Percentiles rank a stretch among this genome's conserved stretches.
These are phyloP conservation scores for Hemaris fuciformis DNA, from an alignment of 2,888 invertebrate species.

Conservation along the genomic window DNA sequence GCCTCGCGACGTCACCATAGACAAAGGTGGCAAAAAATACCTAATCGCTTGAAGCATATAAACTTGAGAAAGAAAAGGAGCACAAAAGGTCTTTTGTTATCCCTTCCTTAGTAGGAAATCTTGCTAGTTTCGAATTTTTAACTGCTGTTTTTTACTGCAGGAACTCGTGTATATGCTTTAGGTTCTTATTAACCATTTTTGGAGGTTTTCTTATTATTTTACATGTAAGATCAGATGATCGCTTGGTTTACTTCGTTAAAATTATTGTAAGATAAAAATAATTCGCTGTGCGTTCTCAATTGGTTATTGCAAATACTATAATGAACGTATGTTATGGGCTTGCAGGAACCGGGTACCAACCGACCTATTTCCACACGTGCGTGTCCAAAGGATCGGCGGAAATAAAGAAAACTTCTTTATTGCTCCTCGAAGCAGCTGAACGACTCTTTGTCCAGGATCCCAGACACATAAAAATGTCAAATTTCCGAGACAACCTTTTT, in stretches of 20 bases:
- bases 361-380: conserved; percentile 65
- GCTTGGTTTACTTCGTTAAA: no score
- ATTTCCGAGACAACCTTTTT: conserved; percentile 53
- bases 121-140: neutral
- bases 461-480: conserved; percentile 71
- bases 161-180: no score
- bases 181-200: no score
- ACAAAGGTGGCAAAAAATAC: neutral
- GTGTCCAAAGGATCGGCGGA: conserved; percentile 38
- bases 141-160: neutral
- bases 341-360: neutral
- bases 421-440: conserved; percentile 57
- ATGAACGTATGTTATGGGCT: neutral
- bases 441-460: conserved; percentile 62
- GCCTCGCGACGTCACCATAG: neutral
- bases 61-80: neutral
- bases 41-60: neutral
- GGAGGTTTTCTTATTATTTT: no score
- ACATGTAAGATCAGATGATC: no score
- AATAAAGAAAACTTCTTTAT: conserved; percentile 64
- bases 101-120: neutral
- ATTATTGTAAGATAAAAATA: no score
- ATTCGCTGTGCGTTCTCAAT: no score
- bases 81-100: neutral
- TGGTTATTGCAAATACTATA: neutral